Conservation (phyloP, 2,888 invertebrate species). For the Synanthedon myopaeformis region DNA sequence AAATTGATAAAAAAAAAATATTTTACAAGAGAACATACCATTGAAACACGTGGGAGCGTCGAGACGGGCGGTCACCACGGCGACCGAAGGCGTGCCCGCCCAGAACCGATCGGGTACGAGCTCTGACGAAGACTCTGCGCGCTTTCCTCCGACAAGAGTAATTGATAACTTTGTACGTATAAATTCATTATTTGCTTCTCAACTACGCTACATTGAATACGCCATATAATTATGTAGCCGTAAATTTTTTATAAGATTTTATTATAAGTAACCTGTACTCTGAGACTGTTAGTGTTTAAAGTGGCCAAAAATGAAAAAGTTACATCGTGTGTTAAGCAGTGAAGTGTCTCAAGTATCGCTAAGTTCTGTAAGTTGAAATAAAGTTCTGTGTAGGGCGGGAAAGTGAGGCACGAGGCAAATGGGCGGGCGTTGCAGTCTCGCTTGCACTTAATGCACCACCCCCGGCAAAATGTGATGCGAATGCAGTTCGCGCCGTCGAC, state of each 20-base stretch:
- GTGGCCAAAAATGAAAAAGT: no score
- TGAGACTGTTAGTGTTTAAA: no score
- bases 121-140: not conserved
- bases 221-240: no score
- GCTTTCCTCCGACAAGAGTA: not conserved
- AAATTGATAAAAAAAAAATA: not conserved
- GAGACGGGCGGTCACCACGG: slow-evolving; percentile 48
- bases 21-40: not conserved
- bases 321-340: no score
- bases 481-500: slow-evolving; percentile 49
- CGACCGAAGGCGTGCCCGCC: slow-evolving; percentile 30
- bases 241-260: no score
- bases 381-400: slow-evolving; percentile 53
- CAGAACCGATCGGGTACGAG: slow-evolving; percentile 25
- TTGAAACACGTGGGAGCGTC: slow-evolving; percentile 24
- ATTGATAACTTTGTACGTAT: not conserved
- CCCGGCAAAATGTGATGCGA: slow-evolving; percentile 41
- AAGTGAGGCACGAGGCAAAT: slow-evolving; percentile 64
- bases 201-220: no score
- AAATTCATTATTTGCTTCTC: not conserved
- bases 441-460: slow-evolving; percentile 66
- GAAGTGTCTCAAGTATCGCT: no score
- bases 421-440: slow-evolving; percentile 66
- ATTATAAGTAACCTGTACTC: no score
- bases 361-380: not conserved